Percentiles rank a stretch among this genome's conserved stretches.
Evolutionary conservation across 2,113 vertebrate genomes (phyloP).

Genomic region (Caretta caretta): DNA sequence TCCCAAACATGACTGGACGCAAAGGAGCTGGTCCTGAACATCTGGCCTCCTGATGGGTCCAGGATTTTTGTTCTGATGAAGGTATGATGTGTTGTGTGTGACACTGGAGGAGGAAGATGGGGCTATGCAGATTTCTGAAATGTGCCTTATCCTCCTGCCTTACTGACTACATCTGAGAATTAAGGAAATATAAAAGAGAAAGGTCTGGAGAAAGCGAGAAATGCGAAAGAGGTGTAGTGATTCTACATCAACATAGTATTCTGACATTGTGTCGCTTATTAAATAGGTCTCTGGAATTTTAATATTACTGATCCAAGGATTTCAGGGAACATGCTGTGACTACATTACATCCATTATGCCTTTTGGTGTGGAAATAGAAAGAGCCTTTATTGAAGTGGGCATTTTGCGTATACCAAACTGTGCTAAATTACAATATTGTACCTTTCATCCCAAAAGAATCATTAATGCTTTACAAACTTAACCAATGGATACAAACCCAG

Average conservation of each 20-base stretch:
- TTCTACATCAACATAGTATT: background rate
- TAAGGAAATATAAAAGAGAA: background rate
- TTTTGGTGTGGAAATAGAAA: constrained; percentile 68
- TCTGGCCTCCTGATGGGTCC: background rate
- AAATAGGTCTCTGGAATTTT: background rate
- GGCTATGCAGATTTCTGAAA: background rate
- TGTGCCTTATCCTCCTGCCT: background rate
- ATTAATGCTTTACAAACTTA: constrained; percentile 56
- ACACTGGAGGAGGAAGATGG: background rate
- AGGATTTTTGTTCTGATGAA: background rate
- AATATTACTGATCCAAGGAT: constrained; percentile 68
- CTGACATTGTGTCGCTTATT: constrained; percentile 65
- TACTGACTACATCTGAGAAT: background rate
- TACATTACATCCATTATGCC: constrained; percentile 66
- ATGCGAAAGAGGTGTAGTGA: background rate
- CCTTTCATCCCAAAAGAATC: constrained; percentile 41
- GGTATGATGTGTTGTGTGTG: background rate
- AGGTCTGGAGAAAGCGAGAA: background rate
- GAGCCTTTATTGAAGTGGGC: constrained; percentile 50
- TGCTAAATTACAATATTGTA: constrained; percentile 47
- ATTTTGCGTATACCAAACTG: constrained; percentile 46
- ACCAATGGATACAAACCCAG: constrained; percentile 29
- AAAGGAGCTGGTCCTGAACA: background rate
- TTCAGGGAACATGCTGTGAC: constrained; percentile 72
- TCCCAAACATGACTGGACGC: background rate